Conservation (phyloP, 2,797 vertebrate species). For the Limnodromus scolopaceus region DNA sequence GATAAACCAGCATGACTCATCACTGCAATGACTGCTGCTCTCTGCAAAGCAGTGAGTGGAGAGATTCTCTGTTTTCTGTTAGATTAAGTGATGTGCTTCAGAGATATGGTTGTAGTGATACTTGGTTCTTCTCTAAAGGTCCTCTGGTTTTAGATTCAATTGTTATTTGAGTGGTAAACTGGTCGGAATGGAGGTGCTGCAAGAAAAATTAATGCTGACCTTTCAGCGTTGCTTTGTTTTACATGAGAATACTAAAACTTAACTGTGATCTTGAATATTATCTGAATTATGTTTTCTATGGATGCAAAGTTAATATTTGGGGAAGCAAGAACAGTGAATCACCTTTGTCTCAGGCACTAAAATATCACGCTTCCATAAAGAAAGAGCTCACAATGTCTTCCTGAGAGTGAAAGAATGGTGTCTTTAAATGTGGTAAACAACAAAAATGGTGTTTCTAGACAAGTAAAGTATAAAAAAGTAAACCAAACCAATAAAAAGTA, state of each 20-base stretch:
- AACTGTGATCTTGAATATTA: background rate
- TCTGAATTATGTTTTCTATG: background rate
- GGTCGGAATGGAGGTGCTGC: background rate
- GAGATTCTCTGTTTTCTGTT: background rate
- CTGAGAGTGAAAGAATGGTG: background rate
- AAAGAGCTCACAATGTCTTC: background rate
- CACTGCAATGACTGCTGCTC: background rate
- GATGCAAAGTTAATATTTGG: background rate
- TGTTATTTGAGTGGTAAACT: background rate
- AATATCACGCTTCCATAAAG: rapidly evolving
- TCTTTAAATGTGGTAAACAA: background rate
- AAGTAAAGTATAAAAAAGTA: background rate
- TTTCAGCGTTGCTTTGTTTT: background rate
- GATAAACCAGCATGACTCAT: conserved; percentile 4
- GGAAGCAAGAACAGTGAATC: background rate
- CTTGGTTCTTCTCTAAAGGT: background rate
- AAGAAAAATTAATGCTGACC: background rate
- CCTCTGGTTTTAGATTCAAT: background rate
- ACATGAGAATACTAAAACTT: background rate
- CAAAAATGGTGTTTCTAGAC: background rate
- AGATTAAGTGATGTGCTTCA: background rate
- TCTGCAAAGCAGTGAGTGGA: background rate
- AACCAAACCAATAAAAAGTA: background rate
- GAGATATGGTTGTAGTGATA: background rate
- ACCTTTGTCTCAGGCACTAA: background rate